A percentile compares a stretch with the other conserved stretches of the same genome.
These are phyloP conservation scores for Aplysina aerophoba DNA, from an alignment of 37 sponge, comb jelly and placozoan genomes.

Conservation along the genomic window DNA sequence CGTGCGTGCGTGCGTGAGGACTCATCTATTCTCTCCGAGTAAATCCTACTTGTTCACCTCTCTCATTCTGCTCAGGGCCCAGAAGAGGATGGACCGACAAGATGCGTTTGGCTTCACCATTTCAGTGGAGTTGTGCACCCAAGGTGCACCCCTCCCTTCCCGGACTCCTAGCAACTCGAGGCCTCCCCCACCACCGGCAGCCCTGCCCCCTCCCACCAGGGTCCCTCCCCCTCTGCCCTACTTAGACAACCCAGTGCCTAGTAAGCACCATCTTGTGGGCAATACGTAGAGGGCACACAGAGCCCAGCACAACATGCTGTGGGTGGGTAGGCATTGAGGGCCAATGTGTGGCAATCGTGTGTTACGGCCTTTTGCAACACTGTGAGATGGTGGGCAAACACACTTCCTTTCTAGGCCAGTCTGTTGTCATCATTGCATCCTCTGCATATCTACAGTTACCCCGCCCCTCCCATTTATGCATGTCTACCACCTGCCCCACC, in stretches of 20 bases:
- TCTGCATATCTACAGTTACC: too few species aligned
- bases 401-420: too few species aligned
- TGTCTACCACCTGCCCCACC: not conserved
- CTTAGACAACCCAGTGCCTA: not conserved
- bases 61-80: conserved; percentile 50
- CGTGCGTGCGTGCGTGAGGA: not conserved
- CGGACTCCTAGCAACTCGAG: conserved; percentile 19
- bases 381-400: too few species aligned
- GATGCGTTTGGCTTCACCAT: conserved; percentile 74
- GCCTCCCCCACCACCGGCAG: conserved; percentile 21
- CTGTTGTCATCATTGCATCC: too few species aligned
- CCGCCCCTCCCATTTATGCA: too few species aligned
- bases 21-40: not conserved
- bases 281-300: too few species aligned
- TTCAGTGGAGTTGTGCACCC: conserved; percentile 30
- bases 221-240: conserved; percentile 2
- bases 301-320: too few species aligned
- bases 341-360: too few species aligned
- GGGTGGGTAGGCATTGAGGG: too few species aligned
- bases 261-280: too few species aligned
- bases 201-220: conserved; percentile 12
- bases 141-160: not conserved
- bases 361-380: too few species aligned
- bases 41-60: not conserved
- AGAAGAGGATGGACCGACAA: conserved; percentile 73